Evolutionary conservation across 2,888 invertebrate genomes (phyloP).

Genomic region (Azorinus chamasolen): DNA sequence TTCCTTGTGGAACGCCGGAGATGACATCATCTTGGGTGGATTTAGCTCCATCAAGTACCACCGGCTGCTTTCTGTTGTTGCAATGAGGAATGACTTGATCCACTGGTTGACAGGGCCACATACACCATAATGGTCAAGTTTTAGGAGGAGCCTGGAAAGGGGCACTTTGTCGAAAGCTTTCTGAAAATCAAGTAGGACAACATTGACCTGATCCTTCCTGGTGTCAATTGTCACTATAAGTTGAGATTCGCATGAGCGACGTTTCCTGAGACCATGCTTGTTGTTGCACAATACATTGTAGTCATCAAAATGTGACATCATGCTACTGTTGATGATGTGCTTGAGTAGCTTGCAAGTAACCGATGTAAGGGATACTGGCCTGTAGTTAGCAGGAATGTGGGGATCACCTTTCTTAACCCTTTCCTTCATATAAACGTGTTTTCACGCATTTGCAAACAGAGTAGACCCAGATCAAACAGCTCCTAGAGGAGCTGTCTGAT

Average conservation of each 20-base stretch:
- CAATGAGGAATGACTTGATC: slow-evolving; percentile 31
- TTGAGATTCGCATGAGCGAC: slow-evolving; percentile 28
- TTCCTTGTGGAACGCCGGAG: slow-evolving; percentile 30
- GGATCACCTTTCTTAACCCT: too few species aligned
- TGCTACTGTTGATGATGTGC: slow-evolving; percentile 16
- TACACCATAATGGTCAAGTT: slow-evolving; percentile 19
- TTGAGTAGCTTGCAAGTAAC: slow-evolving; percentile 16
- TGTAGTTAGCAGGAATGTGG: too few species aligned
- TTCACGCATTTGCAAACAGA: too few species aligned
- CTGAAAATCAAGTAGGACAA: slow-evolving; percentile 24
- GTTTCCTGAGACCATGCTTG: slow-evolving; percentile 28
- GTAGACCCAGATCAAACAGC: too few species aligned
- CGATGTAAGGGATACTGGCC: too few species aligned
- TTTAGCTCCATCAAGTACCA: slow-evolving; percentile 27
- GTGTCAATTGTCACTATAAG: slow-evolving; percentile 11
- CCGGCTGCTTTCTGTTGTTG: slow-evolving; percentile 24
- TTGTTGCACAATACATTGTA: slow-evolving; percentile 11
- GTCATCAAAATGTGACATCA: slow-evolving; percentile 15
- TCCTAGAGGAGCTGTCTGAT: too few species aligned
- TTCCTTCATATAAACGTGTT: too few species aligned
- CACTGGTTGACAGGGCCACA: slow-evolving; percentile 6
- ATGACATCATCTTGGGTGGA: slow-evolving; percentile 18
- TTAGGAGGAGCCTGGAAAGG: slow-evolving; percentile 18
- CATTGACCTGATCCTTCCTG: not conserved
- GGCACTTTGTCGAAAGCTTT: slow-evolving; percentile 33